Conservation (phyloP, 2,797 vertebrate species). For the Erithacus rubecula region DNA sequence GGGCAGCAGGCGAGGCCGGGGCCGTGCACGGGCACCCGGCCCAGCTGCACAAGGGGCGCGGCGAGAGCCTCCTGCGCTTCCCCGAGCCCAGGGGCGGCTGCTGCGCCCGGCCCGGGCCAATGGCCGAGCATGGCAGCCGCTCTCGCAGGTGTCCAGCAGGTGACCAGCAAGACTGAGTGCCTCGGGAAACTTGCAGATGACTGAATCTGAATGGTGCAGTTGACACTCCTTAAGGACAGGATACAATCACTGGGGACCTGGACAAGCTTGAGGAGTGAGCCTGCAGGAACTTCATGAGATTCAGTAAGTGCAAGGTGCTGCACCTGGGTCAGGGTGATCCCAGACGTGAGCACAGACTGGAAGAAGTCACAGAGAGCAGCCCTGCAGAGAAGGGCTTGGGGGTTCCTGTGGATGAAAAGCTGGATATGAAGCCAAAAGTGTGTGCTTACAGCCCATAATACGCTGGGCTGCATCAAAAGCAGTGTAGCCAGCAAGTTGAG, state of each 20-base stretch:
- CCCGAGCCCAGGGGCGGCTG: no score
- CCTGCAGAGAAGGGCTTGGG: background rate
- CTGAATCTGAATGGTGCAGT: background rate
- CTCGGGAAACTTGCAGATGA: background rate
- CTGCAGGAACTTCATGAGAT: background rate
- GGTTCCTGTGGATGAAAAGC: background rate
- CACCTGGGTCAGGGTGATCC: no score
- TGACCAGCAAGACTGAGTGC: fast-evolving
- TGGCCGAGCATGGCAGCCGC: no score
- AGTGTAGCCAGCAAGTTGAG: background rate
- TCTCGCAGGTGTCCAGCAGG: no score
- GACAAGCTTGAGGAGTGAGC: background rate
- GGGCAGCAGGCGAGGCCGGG: no score
- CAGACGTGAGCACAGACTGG: background rate
- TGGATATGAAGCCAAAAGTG: background rate
- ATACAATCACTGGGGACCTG: fast-evolving
- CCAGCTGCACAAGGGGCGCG: no score
- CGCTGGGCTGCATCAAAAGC: background rate
- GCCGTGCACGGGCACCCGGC: no score
- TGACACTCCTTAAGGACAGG: background rate
- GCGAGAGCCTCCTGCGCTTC: no score
- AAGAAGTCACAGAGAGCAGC: background rate
- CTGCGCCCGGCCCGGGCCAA: no score
- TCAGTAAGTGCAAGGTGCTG: background rate
- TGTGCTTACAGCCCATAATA: fast-evolving